Base-by-base conservation (phyloP, 2,113 vertebrate genomes). In the Cinclus cinclus region DNA sequence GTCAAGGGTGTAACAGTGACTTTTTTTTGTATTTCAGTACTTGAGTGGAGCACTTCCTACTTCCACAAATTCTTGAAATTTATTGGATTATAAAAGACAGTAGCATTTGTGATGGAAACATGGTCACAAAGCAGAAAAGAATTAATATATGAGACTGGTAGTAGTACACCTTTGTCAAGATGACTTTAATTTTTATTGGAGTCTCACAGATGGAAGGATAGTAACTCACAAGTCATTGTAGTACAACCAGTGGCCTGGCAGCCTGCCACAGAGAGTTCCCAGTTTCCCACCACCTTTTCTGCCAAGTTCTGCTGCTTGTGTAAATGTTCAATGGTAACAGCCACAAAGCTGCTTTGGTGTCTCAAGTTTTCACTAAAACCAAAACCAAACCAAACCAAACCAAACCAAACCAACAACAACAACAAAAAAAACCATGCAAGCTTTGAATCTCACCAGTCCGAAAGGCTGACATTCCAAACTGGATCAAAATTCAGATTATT, bases 301-400 rank as follows among this genome's bases (percentile, higher is more conserved):
- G 49, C 11, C 0, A 0, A 64, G 23, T 83, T 79, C 23, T 39
- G 63, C 39, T 67, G 15, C 23, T 68, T 16, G 3, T 28, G 23
- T 1, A 3, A 46, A 25, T 58, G 12, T 41, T 47, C 44, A 30
- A 0, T 4, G 3, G 14, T 64, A 55, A 68, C 13, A 83, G 23
- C 0, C 44, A 37, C 39, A 85, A 30, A 64, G 14, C 8, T 47
- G 17, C 25, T 76, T 82, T 55, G 6, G 17, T 24, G 28, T 41
- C 33, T 17, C 62, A 59, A 37, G 52, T 15, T 63, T 78, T 44
- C 42, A 73, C 25, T 50, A 14, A 46, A 56, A 39, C 8, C n/a
- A n/a, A n/a, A n/a, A n/a, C n/a, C n/a, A n/a, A n/a, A n/a, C n/a
- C n/a, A n/a, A n/a, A n/a, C n/a, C n/a, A n/a, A n/a, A n/a, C n/a